Evolutionary conservation across 2,797 vertebrate species (phyloP).

Genomic region (Tapera naevia): DNA sequence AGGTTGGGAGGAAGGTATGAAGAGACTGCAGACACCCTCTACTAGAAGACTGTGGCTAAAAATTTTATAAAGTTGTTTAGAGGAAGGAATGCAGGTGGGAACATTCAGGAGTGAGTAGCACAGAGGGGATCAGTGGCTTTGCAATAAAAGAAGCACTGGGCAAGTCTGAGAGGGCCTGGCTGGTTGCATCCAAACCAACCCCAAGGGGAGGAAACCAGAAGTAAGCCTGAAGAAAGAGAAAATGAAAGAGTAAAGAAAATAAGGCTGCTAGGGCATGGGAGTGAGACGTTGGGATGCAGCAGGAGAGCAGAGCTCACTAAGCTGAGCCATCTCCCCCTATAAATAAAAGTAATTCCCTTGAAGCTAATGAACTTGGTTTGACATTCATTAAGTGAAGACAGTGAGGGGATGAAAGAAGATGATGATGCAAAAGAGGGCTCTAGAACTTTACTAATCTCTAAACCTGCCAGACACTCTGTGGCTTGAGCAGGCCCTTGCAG

Average conservation of each 20-base stretch:
- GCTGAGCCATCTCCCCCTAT: rapidly evolving
- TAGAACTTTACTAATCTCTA: not conserved
- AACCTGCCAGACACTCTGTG: not conserved
- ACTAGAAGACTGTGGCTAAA: not conserved
- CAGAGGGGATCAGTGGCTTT: not conserved
- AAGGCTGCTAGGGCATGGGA: not conserved
- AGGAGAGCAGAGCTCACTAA: not conserved
- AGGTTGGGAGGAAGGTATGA: not conserved
- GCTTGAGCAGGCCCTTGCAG: not conserved
- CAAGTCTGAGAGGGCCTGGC: not conserved
- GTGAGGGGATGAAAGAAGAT: not conserved
- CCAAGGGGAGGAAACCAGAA: not conserved
- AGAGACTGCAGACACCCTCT: not conserved
- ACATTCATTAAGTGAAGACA: not conserved
- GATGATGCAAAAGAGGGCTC: not conserved
- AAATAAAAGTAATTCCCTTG: not conserved
- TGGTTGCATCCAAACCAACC: not conserved
- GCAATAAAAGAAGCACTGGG: not conserved
- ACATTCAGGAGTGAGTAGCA: not conserved
- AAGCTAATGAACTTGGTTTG: not conserved
- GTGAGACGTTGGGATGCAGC: rapidly evolving
- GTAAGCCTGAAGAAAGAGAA: not conserved
- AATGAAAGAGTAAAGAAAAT: not conserved
- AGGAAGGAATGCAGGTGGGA: not conserved
- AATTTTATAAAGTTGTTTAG: not conserved